Percentiles rank a stretch among this genome's conserved stretches.
phyloP scores from a whole-genome alignment of 2,888 invertebrate species.

The Litoditis marina region DNA sequence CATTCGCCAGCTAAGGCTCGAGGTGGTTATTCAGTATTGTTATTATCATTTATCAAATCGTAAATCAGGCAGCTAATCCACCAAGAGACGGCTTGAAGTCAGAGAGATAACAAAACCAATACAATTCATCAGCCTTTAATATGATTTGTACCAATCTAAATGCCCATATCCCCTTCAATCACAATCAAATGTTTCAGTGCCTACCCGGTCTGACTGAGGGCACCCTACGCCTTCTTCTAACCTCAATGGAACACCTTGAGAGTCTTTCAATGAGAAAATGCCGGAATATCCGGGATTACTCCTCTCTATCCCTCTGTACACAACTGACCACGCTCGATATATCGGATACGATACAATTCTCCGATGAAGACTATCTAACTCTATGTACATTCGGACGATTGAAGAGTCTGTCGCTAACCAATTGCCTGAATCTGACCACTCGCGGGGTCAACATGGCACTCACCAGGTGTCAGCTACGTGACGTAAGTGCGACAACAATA shows the following conservation, averaged over 20 bases:
- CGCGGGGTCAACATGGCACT: slow-evolving; percentile 20
- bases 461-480: slow-evolving; percentile 22
- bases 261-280: slow-evolving; percentile 22
- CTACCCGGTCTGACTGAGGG: slow-evolving; percentile 21
- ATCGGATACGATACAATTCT: slow-evolving; percentile 25
- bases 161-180: no score
- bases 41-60: no score
- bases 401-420: slow-evolving; percentile 19
- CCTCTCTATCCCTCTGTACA: slow-evolving; percentile 16
- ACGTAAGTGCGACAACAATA: slow-evolving; percentile 16
- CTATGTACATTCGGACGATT: slow-evolving; percentile 17
- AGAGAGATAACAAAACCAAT: no score
- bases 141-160: no score
- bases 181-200: no score
- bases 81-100: no score
- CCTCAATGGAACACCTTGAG: slow-evolving; percentile 14
- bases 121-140: no score
- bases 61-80: no score
- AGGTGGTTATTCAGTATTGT: no score
- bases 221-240: slow-evolving; percentile 16
- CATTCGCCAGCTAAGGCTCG: slow-evolving; percentile 7
- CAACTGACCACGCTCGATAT: slow-evolving; percentile 21
- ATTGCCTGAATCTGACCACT: slow-evolving; percentile 28
- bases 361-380: slow-evolving; percentile 18
- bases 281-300: slow-evolving; percentile 26